These are phyloP conservation scores for Setophaga kirtlandii DNA, from an alignment of 2,113 vertebrate genomes.

Conservation along the genomic window DNA sequence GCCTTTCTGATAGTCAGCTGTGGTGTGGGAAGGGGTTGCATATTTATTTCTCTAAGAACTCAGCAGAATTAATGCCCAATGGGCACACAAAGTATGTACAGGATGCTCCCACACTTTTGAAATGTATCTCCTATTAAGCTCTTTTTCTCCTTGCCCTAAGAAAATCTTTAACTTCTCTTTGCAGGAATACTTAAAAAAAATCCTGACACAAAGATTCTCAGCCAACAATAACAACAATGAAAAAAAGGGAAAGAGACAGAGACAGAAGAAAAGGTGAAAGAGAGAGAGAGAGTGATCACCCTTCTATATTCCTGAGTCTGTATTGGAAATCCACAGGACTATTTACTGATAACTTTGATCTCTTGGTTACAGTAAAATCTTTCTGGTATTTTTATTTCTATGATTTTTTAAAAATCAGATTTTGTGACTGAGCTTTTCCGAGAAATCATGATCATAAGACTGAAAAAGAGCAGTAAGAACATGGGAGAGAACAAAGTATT, in stretches of 20 bases:
- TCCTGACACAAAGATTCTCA: neutral
- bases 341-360: neutral
- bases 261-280: neutral
- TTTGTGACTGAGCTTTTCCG: neutral
- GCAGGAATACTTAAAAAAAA: neutral
- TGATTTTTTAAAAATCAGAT: neutral
- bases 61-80: neutral
- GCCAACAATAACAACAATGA: neutral
- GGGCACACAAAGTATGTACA: no score
- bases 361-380: neutral
- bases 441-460: neutral
- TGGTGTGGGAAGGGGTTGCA: neutral
- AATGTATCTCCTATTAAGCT: neutral
- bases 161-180: neutral
- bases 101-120: neutral
- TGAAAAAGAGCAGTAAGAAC: neutral
- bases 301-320: neutral
- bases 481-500: neutral
- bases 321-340: neutral
- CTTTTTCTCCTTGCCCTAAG: neutral
- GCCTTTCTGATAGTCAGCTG: neutral
- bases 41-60: neutral
- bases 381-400: neutral
- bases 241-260: no score
- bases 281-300: accelerated